phyloP scores from a whole-genome alignment of 2,113 vertebrate species.

The Leucopsar rothschildi region DNA sequence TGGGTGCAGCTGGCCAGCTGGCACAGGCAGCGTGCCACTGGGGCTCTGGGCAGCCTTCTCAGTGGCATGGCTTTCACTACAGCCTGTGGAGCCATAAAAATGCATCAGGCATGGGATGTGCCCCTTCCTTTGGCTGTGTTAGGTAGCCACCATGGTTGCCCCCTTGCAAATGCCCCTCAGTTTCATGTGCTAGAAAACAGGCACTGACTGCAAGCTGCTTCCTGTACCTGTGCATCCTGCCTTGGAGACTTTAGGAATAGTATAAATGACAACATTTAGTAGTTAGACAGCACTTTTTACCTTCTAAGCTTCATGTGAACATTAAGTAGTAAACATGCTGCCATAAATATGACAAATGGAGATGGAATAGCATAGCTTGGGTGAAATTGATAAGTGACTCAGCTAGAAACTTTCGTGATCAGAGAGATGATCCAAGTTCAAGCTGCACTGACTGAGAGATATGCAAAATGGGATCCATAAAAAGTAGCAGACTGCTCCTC shows the following conservation, averaged over 20 bases:
- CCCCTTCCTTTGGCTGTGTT: not conserved
- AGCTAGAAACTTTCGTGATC: not conserved
- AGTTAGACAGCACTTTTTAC: not conserved
- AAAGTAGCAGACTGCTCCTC: not conserved
- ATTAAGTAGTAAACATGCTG: not conserved
- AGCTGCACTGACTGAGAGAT: not conserved
- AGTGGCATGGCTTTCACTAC: not conserved
- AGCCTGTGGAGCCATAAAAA: accelerated
- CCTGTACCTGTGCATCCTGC: accelerated
- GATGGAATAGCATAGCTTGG: not conserved
- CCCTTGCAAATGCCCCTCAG: not conserved
- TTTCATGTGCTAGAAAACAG: not conserved
- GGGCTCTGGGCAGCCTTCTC: not conserved
- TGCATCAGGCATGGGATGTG: accelerated
- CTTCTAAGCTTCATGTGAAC: not conserved
- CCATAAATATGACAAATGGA: not conserved
- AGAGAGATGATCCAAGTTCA: not conserved
- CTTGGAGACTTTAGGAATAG: not conserved
- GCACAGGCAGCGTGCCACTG: accelerated
- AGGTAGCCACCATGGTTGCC: accelerated
- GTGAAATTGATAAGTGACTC: not conserved
- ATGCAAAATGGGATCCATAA: not conserved
- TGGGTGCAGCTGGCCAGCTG: not conserved
- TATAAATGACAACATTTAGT: not conserved
- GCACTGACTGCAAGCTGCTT: not conserved